phyloP scores from a whole-genome alignment of 2,113 vertebrate species.

The Lota lota region DNA sequence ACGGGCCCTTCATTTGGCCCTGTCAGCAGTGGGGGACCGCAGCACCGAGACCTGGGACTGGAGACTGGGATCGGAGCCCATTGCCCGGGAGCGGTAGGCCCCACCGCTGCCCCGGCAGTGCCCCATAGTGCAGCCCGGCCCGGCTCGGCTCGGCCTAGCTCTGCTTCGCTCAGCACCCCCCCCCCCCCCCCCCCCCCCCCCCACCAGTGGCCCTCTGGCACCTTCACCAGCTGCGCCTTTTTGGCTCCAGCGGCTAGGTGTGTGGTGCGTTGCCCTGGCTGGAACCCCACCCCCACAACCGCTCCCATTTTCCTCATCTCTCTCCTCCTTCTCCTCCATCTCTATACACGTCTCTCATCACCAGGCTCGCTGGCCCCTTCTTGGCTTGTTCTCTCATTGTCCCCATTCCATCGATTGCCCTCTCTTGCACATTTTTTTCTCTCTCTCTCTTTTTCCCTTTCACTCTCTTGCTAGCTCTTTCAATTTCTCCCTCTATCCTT shows the following conservation, averaged over 20 bases:
- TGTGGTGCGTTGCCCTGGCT: constrained; percentile 27
- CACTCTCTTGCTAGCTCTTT: too few species aligned
- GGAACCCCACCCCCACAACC: constrained; percentile 22
- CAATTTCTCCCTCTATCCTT: constrained; percentile 19
- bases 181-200: constrained; percentile 56
- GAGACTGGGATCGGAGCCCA: constrained; percentile 67
- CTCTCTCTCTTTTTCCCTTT: constrained; percentile 36
- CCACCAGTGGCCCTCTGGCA: constrained; percentile 57
- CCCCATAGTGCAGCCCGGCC: constrained; percentile 46
- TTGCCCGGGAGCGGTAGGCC: constrained; percentile 63
- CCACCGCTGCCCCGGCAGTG: constrained; percentile 57
- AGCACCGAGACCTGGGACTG: constrained; percentile 71
- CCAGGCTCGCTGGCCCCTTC: not conserved
- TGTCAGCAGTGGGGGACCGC: constrained; percentile 59
- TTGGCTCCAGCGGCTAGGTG: constrained; percentile 86
- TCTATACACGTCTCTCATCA: not conserved
- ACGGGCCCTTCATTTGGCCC: constrained; percentile 72
- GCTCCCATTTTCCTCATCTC: constrained; percentile 17
- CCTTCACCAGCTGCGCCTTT: constrained; percentile 87
- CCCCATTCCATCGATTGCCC: too few species aligned
- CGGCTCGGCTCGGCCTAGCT: constrained; percentile 48
- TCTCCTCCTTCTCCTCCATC: constrained; percentile 77
- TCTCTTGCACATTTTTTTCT: not conserved
- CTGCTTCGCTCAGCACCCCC: constrained; percentile 46
- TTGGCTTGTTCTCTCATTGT: too few species aligned